Percentiles rank a stretch among this genome's conserved stretches.
phyloP scores from a whole-genome alignment of 2,888 invertebrate genomes.

The Stenchaetothrips biformis region DNA sequence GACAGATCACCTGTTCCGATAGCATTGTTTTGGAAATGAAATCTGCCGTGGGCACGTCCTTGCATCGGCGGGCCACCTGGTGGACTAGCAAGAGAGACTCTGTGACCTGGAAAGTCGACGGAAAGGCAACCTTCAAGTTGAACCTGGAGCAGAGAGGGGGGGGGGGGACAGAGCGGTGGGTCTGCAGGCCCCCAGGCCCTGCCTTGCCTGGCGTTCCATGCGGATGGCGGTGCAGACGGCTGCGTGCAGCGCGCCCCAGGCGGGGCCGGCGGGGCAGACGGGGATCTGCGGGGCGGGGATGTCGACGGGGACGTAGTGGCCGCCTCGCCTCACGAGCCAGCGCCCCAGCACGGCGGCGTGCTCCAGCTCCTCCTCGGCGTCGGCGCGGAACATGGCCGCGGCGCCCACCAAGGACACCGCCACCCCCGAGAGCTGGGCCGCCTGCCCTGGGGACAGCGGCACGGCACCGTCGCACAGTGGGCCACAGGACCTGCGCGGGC shows the following conservation, averaged over 20 bases:
- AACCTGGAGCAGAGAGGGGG: too few species aligned
- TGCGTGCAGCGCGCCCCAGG: neutral
- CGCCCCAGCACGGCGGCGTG: neutral
- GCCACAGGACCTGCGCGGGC: neutral
- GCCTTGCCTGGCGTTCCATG: neutral
- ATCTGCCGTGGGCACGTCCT: neutral
- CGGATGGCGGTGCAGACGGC: neutral
- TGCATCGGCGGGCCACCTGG: neutral
- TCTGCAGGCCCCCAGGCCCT: too few species aligned
- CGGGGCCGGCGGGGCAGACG: neutral
- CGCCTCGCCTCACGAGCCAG: neutral
- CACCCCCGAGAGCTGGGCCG: neutral
- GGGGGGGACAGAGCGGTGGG: too few species aligned
- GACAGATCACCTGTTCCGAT: neutral
- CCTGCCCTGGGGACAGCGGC: neutral
- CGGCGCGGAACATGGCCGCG: neutral
- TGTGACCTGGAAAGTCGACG: neutral
- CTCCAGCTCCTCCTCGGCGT: constrained; percentile 7
- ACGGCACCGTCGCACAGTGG: neutral
- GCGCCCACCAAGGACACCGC: neutral
- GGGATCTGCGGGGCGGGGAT: neutral
- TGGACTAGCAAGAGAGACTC: neutral
- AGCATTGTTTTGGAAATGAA: neutral
- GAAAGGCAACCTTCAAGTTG: too few species aligned
- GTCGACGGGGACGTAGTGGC: neutral